Evolutionary conservation across 1,140 invertebrate species (phyloP).

Genomic region (Hycleus phaleratus): DNA sequence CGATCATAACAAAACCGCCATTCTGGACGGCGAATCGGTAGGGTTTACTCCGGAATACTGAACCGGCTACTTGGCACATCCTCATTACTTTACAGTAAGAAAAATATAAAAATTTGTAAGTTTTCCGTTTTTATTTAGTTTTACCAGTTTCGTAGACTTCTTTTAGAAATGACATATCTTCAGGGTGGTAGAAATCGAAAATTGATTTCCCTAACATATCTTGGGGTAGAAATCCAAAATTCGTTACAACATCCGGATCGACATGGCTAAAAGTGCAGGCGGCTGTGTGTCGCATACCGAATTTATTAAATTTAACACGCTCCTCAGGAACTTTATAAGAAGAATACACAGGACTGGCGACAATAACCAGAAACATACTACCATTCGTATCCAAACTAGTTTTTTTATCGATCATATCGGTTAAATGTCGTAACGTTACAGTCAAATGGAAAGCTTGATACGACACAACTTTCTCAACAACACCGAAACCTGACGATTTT

Average conservation of each 20-base stretch:
- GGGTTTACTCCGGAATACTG: conserved; percentile 67
- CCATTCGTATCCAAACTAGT: conserved; percentile 38
- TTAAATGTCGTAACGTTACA: conserved; percentile 56
- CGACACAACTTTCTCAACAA: conserved; percentile 50
- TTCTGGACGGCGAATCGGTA: conserved; percentile 76
- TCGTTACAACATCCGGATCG: conserved; percentile 67
- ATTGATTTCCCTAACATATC: conserved; percentile 75
- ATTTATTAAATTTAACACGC: conserved; percentile 49
- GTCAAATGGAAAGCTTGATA: conserved; percentile 70
- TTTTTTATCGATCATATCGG: conserved; percentile 37
- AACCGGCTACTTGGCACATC: conserved; percentile 45
- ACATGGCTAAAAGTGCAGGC: conserved; percentile 67
- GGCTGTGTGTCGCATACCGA: conserved; percentile 70
- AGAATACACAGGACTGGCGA: conserved; percentile 62
- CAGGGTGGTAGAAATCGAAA: conserved; percentile 82
- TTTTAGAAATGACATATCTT: conserved; percentile 71
- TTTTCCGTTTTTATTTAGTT: background rate
- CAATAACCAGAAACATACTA: conserved; percentile 60
- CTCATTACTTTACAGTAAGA: conserved; percentile 33
- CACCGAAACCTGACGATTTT: conserved; percentile 49
- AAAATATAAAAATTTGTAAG: background rate
- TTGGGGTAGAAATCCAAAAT: conserved; percentile 82
- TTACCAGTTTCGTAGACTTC: conserved; percentile 76
- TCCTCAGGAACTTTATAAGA: conserved; percentile 67
- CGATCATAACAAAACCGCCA: conserved; percentile 70